Evolutionary conservation across 2,797 vertebrate species (phyloP).

Genomic region (Coregonus ussuriensis): DNA sequence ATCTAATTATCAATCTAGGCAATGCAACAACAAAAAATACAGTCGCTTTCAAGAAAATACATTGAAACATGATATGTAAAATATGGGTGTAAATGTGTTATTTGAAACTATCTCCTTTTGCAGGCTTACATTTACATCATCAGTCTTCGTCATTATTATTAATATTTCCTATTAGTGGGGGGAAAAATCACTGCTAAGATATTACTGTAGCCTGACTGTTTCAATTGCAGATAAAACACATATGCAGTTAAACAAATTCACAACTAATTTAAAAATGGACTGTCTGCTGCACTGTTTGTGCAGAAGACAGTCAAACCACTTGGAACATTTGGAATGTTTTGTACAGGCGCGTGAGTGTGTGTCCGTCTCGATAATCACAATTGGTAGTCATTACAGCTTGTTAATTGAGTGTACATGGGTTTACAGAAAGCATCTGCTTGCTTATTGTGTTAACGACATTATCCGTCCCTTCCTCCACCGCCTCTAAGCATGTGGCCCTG

Average conservation of each 20-base stretch:
- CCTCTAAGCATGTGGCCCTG: background rate
- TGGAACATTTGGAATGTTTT: background rate
- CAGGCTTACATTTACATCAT: background rate
- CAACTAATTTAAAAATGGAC: background rate
- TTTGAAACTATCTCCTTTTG: too few relatives aligned
- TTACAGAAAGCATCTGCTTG: constrained; percentile 1
- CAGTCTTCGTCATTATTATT: background rate
- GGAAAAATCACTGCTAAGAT: background rate
- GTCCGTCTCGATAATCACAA: background rate
- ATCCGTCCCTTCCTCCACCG: background rate
- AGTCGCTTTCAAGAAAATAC: too few relatives aligned
- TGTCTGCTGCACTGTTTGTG: too few relatives aligned
- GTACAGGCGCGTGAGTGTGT: background rate
- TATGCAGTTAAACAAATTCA: background rate
- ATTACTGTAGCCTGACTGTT: background rate
- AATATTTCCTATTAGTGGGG: background rate
- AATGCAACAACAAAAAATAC: too few relatives aligned
- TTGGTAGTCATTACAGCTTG: constrained; percentile 11
- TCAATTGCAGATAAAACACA: background rate
- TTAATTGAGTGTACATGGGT: constrained; percentile 9
- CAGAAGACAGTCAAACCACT: background rate
- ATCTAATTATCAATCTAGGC: too few relatives aligned
- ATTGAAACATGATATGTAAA: too few relatives aligned
- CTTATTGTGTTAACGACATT: constrained; percentile 9
- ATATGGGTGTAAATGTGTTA: too few relatives aligned